Conservation (phyloP, 2,888 invertebrate genomes). For the Sarcophaga carnaria region DNA sequence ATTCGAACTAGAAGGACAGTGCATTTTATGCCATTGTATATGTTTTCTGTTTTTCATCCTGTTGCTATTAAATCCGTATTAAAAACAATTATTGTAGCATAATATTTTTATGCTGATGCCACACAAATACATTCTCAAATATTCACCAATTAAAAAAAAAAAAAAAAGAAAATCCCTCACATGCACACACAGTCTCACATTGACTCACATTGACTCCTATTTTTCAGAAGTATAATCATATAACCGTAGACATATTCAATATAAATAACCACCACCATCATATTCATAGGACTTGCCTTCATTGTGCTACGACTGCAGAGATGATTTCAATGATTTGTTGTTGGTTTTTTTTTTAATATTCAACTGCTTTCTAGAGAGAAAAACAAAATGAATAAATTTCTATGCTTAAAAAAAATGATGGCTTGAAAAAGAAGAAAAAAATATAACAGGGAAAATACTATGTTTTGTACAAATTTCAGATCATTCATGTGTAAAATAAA, state of each 20-base stretch:
- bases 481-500: slow-evolving; percentile 68
- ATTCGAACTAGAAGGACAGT: background rate
- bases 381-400: slow-evolving; percentile 13
- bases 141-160: slow-evolving; percentile 51
- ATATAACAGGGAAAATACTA: slow-evolving; percentile 22
- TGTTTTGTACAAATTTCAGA: slow-evolving; percentile 38
- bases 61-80: slow-evolving; percentile 59
- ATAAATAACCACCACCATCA: slow-evolving; percentile 32
- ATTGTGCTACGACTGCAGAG: background rate
- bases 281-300: background rate
- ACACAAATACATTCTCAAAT: slow-evolving; percentile 36
- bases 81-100: slow-evolving; percentile 61
- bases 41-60: background rate
- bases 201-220: background rate
- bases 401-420: background rate
- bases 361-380: slow-evolving; percentile 39
- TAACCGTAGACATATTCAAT: slow-evolving; percentile 33
- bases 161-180: background rate
- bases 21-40: background rate
- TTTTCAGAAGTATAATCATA: background rate
- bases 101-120: slow-evolving; percentile 60
- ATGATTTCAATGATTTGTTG: background rate
- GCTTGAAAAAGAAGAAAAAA: background rate
- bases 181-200: slow-evolving; percentile 4
- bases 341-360: slow-evolving; percentile 34